These are phyloP conservation scores for Drosophila punjabiensis DNA, from an alignment of 1,140 invertebrate species.

Conservation along the genomic window DNA sequence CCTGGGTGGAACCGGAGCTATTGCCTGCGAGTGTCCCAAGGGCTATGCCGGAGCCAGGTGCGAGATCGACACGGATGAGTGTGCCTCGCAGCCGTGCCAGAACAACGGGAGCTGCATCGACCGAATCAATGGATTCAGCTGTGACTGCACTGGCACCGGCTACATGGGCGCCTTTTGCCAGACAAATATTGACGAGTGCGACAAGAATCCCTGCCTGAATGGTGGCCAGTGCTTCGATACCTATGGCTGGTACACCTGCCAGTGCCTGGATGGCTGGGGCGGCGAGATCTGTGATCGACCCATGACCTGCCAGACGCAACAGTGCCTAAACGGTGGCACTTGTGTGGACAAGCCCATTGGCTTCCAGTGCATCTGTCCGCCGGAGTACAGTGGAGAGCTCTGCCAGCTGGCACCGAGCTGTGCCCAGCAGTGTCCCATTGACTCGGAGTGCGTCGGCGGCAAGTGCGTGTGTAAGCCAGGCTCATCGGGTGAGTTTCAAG, in stretches of 20 bases:
- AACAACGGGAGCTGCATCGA: slow-evolving; percentile 94
- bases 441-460: slow-evolving; percentile 82
- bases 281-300: slow-evolving; percentile 89
- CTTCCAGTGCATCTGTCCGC: slow-evolving; percentile 90
- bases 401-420: slow-evolving; percentile 80
- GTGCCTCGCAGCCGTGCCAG: slow-evolving; percentile 90
- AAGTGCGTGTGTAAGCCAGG: slow-evolving; percentile 89
- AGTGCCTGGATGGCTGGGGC: slow-evolving; percentile 93
- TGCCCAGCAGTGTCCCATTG: slow-evolving; percentile 78
- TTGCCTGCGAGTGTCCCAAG: slow-evolving; percentile 88
- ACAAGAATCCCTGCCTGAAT: slow-evolving; percentile 90
- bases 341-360: slow-evolving; percentile 87
- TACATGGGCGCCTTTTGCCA: slow-evolving; percentile 93
- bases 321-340: slow-evolving; percentile 88
- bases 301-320: slow-evolving; percentile 87
- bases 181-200: slow-evolving; percentile 94
- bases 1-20: slow-evolving; percentile 86
- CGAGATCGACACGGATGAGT: slow-evolving; percentile 91
- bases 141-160: slow-evolving; percentile 90
- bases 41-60: slow-evolving; percentile 89
- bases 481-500: slow-evolving; percentile 87
- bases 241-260: slow-evolving; percentile 93
- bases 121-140: slow-evolving; percentile 91
- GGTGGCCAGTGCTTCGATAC: slow-evolving; percentile 92
- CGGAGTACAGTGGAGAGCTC: slow-evolving; percentile 88